Evolutionary conservation across 2,113 vertebrate genomes (phyloP), one percentile per base, ranked within the genome.

Genomic region (Laticauda laticaudata): DNA sequence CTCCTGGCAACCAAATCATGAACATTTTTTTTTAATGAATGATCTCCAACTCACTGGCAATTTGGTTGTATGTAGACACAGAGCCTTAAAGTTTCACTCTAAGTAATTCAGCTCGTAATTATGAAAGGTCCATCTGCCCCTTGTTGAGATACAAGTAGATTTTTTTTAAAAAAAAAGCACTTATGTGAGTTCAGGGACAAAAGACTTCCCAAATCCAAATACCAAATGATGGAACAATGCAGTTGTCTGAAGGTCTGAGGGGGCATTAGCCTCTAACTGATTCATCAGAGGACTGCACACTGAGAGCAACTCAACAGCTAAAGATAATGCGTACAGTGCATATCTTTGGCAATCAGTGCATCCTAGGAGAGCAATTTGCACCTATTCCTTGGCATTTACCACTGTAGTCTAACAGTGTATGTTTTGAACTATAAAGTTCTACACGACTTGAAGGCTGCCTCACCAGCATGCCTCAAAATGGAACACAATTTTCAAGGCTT

Each of bases 311-410:
- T 91, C 54, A 88, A 64, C 43, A 9, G 26, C 54, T 39, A 26
- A 89, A 5, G 86, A 64, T 88, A 89, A 89, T 53, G 61, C 59
- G 56, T 45, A 87, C 59, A 2, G 8, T 55, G 93, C 86, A 39
- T 39, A 75, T 88, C 87, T 24, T 89, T 59, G 54, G n/a, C 54
- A 91, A 92, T 91, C 93, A 93, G 64, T 14, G 9, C 23, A 26
- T 81, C 15, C 86, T 85, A 23, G 43, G 90, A 75, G 87, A 93
- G 90, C 55, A 93, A 93, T 93, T 89, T 91, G 75, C 11, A 86
- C 90, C 54, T 81, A 86, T 93, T 92, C 64, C 43, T 34, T 85
- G 87, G 61, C n/a, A 85, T 88, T 91, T 57, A 88, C 39, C 18
- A n/a, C 69, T 39, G 45, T 24, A 48, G 87, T 56, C 23, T 26